These are phyloP conservation scores for Scaptomyza graminum DNA, from an alignment of 1,140 invertebrate species.

Conservation along the genomic window DNA sequence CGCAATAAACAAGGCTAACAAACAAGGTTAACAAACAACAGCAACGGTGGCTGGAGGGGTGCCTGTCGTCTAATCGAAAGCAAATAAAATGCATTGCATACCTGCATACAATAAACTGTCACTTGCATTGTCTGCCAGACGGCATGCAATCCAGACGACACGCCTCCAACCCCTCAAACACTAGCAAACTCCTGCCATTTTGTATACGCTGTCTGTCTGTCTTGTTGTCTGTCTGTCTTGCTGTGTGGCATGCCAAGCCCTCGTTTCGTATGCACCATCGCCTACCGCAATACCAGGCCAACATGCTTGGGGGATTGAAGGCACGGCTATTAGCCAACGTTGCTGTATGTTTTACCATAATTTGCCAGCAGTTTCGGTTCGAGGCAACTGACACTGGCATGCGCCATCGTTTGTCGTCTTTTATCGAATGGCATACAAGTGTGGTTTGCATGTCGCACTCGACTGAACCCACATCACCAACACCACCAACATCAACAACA, in stretches of 20 bases:
- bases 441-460: constrained; percentile 50
- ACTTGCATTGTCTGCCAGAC: constrained; percentile 56
- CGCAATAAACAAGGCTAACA: constrained; percentile 77
- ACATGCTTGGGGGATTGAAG: not conserved
- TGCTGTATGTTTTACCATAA: constrained; percentile 76
- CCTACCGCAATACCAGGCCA: constrained; percentile 15
- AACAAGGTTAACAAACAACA: constrained; percentile 27
- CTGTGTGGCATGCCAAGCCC: constrained; percentile 63
- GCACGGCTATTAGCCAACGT: constrained; percentile 39
- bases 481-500: not conserved
- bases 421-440: constrained; percentile 58
- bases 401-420: constrained; percentile 62
- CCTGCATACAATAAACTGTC: constrained; percentile 79
- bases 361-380: constrained; percentile 64
- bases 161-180: constrained; percentile 2
- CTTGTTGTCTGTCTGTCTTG: constrained; percentile 27
- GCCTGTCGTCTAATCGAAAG: constrained; percentile 72
- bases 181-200: not conserved
- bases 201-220: constrained; percentile 18
- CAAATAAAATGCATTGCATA: constrained; percentile 81
- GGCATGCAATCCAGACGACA: constrained; percentile 41
- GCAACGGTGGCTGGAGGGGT: not conserved
- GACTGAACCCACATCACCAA: constrained; percentile 3
- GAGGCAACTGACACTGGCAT: constrained; percentile 43
- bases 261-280: constrained; percentile 63